These are phyloP conservation scores for Ceratosolen solmsi DNA, from an alignment of 1,140 invertebrate species.

Conservation along the genomic window DNA sequence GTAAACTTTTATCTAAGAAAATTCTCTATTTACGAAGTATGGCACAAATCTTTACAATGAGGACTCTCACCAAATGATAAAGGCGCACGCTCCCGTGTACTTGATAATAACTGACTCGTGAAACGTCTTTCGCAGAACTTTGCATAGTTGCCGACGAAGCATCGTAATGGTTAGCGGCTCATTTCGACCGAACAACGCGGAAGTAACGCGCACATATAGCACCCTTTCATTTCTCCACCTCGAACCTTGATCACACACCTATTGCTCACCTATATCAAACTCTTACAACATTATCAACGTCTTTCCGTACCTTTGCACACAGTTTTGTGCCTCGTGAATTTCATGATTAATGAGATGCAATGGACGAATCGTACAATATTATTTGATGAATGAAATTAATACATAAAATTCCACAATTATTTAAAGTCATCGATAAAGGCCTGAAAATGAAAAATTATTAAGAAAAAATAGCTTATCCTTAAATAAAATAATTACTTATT, in stretches of 20 bases:
- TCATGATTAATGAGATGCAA: no score
- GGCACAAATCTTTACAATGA: conserved; percentile 27
- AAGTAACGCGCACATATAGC: not conserved
- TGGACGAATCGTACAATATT: no score
- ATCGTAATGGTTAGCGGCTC: conserved; percentile 10
- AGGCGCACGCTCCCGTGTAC: not conserved
- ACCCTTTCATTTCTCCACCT: no score
- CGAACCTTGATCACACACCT: no score
- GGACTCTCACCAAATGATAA: not conserved
- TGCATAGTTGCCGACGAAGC: conserved; percentile 31
- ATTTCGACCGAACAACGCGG: not conserved
- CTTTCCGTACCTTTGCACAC: no score
- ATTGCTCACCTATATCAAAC: no score
- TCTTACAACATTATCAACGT: no score
- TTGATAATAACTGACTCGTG: conserved; percentile 33
- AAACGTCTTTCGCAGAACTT: conserved; percentile 24
- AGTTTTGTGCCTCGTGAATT: no score
- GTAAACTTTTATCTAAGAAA: no score
- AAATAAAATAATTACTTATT: not conserved
- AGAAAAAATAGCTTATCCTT: not conserved
- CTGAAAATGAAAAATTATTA: not conserved
- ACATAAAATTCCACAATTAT: not conserved
- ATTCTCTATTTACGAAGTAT: conserved; percentile 26
- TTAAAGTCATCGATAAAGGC: not conserved
- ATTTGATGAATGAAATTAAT: not conserved